A percentile compares a stretch with the other conserved stretches of the same genome.
phyloP scores from a whole-genome alignment of 2,113 vertebrate genomes.

The Pogona vitticeps region DNA sequence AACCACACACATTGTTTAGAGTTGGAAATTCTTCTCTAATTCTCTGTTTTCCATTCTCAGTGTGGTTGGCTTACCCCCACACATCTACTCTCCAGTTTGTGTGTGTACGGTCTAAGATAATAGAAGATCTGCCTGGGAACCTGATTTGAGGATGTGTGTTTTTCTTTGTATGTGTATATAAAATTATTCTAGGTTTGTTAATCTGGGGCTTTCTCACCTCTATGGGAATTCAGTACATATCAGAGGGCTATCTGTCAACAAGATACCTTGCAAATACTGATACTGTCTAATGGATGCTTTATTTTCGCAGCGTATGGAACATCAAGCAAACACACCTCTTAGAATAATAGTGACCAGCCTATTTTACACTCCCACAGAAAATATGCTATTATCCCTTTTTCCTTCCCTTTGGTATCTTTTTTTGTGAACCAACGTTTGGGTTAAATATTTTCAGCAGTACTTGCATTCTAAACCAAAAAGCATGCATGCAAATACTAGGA shows the following conservation, averaged over 20 bases:
- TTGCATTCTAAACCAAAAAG: conserved; percentile 1
- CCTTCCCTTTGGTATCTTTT: conserved; percentile 34
- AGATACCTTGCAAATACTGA: conserved; percentile 57
- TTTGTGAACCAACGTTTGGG: conserved; percentile 54
- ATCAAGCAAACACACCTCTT: conserved; percentile 29
- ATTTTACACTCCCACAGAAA: conserved; percentile 71
- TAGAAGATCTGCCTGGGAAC: conserved; percentile 48
- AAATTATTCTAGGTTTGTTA: conserved; percentile 57
- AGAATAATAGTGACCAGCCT: conserved; percentile 64
- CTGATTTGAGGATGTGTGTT: conserved; percentile 50
- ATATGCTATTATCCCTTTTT: conserved; percentile 27
- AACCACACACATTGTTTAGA: conserved; percentile 75
- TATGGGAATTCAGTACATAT: conserved; percentile 60
- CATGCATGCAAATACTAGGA: neutral
- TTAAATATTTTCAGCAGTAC: conserved; percentile 24
- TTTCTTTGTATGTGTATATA: neutral
- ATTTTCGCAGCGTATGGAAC: conserved; percentile 56
- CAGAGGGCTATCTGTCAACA: conserved; percentile 56
- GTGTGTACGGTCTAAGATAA: conserved; percentile 66
- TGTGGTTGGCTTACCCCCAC: conserved; percentile 51
- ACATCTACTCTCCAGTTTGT: conserved; percentile 38
- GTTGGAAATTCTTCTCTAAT: conserved; percentile 77
- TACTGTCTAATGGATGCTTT: conserved; percentile 66
- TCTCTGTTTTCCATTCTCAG: conserved; percentile 72
- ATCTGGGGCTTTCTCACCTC: conserved; percentile 47